These are phyloP conservation scores for Sylvicapra grimmia DNA, from an alignment of 2,113 vertebrate species.

Conservation along the genomic window DNA sequence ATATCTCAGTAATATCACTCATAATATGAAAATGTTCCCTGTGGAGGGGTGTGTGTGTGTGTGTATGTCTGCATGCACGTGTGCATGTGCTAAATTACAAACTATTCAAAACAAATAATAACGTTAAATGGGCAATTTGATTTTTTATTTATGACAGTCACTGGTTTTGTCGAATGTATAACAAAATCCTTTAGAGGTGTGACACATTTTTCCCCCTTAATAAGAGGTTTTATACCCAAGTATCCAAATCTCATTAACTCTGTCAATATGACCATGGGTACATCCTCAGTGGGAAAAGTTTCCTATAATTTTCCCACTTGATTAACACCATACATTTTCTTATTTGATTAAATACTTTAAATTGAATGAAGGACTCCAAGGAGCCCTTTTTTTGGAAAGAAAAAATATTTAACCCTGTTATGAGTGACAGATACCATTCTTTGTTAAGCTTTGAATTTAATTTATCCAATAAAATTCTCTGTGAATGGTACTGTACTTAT, in stretches of 20 bases:
- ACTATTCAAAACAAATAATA: not conserved
- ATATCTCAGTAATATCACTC: not conserved
- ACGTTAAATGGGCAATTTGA: not conserved
- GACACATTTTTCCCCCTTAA: conserved; percentile 51
- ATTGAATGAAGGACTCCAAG: conserved; percentile 51
- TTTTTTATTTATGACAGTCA: not conserved
- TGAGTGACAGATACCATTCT: not conserved
- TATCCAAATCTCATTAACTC: conserved; percentile 69
- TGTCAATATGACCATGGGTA: conserved; percentile 45
- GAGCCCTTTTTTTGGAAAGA: not conserved
- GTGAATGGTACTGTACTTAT: not conserved
- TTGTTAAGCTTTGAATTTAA: not conserved
- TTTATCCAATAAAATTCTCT: not conserved
- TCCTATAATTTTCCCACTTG: conserved; percentile 50
- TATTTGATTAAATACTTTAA: conserved; percentile 64
- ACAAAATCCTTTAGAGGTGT: conserved; percentile 53
- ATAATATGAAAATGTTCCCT: not conserved
- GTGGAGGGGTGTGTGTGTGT: accelerated
- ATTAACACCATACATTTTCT: conserved; percentile 50
- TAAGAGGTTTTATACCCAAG: conserved; percentile 44
- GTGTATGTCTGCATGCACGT: not conserved
- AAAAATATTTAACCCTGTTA: conserved; percentile 4
- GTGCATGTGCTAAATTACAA: not conserved
- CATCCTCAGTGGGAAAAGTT: conserved; percentile 45
- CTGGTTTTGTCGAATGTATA: not conserved